phyloP scores from a whole-genome alignment of 1,140 invertebrate genomes.

The Aphidius gifuensis region DNA sequence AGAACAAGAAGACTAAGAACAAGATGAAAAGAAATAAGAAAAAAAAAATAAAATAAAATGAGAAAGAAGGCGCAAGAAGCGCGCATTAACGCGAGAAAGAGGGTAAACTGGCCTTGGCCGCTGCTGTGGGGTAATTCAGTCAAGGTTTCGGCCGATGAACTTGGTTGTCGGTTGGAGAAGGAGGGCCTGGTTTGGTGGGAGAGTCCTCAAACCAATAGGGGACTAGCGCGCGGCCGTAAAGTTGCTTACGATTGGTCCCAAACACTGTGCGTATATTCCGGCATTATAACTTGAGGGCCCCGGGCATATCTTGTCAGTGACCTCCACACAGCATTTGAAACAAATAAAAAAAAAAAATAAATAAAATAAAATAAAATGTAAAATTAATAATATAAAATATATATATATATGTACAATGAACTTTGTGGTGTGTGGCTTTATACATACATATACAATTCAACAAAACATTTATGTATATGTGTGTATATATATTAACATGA shows the following conservation, averaged over 20 bases:
- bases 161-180: constrained; percentile 22
- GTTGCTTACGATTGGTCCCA: constrained; percentile 34
- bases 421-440: constrained; percentile 2
- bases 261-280: constrained; percentile 30
- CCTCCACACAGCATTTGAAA: constrained; percentile 57
- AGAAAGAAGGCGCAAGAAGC: not conserved
- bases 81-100: constrained; percentile 37
- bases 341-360: too few relatives aligned
- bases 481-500: not conserved
- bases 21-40: constrained; percentile 5
- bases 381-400: too few relatives aligned
- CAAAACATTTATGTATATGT: not conserved
- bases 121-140: constrained; percentile 66
- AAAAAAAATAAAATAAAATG: constrained; percentile 1
- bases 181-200: constrained; percentile 22
- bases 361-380: too few relatives aligned
- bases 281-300: constrained; percentile 31
- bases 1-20: not conserved
- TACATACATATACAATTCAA: not conserved
- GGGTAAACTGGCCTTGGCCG: constrained; percentile 60
- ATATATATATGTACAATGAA: too few relatives aligned
- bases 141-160: constrained; percentile 68
- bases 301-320: constrained; percentile 56
- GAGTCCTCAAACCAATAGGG: constrained; percentile 39
- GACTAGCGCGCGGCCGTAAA: constrained; percentile 27